Base-by-base conservation (phyloP, 2,797 vertebrate genomes). In the Sylvia borin region DNA sequence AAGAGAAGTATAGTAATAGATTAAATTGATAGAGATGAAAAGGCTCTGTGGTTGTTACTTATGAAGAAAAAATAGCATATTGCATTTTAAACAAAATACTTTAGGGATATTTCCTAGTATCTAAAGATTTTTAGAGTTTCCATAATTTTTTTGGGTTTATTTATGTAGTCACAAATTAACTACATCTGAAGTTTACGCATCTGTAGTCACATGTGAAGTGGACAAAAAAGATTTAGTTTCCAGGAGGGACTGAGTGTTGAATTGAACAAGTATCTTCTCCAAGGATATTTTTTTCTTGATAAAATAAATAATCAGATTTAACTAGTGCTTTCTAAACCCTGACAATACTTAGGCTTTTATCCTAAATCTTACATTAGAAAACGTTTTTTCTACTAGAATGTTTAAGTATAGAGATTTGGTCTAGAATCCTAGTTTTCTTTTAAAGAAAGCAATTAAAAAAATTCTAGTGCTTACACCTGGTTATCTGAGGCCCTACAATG, bases 41-140 rank as follows among this genome's bases (percentile, higher is more conserved):
- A 50, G 88, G 7, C 53, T 66, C 16, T 81, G 2, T 25, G 11
- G 47, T 83, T 21, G 4, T 86, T 81, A 54, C 15, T 90, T 85
- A 65, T 0, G 15, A 66, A 71, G 13, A 60, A 57, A 54, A 72
- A 34, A 1, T 8, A 43, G 24, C 3, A 0, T 64, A 10, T 64
- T 1, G 1, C 10, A 57, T 87, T 81, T 81, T 45, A 85, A 84
- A 55, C 42, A 72, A 65, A 64, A 65, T 65, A 14, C 7, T 32
- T 50, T 27, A 60, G 38, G 6, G 4, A 2, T 71, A 26, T 45
- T 84, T 81, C 21, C 13, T 19, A 32, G 3, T 25, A 65, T 71
- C 31, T 71, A 43, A 62, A 60, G 16, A 36, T 27, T 64, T 68
- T 47, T 34, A 51, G 34, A 53, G 14, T 40, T 81, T 36, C 10